Evolutionary conservation across 2,113 vertebrate species (phyloP).

Genomic region (Stigmatopora nigra): DNA sequence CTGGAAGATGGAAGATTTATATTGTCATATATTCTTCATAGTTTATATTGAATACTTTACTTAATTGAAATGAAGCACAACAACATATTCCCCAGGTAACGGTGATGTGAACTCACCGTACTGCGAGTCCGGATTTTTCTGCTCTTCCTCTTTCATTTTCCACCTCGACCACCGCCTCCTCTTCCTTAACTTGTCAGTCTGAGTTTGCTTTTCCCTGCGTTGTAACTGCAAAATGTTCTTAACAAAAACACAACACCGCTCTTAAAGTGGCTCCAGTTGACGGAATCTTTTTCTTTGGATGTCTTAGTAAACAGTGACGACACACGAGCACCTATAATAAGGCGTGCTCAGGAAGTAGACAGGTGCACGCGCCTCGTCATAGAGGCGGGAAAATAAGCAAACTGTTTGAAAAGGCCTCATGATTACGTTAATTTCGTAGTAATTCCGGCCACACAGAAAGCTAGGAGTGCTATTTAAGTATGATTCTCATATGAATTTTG

Average conservation of each 20-base stretch:
- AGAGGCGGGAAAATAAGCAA: not conserved
- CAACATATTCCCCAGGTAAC: conserved; percentile 4
- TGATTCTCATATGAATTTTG: not conserved
- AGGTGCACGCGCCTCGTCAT: not conserved
- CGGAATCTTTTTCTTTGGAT: conserved; percentile 49
- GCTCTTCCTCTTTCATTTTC: conserved; percentile 23
- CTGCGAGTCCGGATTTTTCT: conserved; percentile 31
- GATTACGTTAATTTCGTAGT: not conserved
- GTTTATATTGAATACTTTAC: not conserved
- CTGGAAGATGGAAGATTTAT: not conserved
- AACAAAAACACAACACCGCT: not conserved
- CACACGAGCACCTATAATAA: conserved; percentile 45
- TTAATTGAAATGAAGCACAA: not conserved
- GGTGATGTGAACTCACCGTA: conserved; percentile 60
- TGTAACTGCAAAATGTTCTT: not conserved
- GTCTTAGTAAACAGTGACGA: conserved; percentile 46
- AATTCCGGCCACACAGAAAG: not conserved
- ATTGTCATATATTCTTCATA: not conserved
- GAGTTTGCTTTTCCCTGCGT: not conserved
- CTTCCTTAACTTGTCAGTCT: not conserved
- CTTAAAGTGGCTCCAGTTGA: not conserved
- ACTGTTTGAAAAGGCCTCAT: not conserved
- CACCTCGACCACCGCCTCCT: not conserved
- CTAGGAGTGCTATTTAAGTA: not conserved
- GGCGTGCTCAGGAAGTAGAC: conserved; percentile 32